Evolutionary conservation across 1,140 invertebrate genomes (phyloP), one percentile per base, ranked within the genome.

Genomic region (Bombus terrestris): DNA sequence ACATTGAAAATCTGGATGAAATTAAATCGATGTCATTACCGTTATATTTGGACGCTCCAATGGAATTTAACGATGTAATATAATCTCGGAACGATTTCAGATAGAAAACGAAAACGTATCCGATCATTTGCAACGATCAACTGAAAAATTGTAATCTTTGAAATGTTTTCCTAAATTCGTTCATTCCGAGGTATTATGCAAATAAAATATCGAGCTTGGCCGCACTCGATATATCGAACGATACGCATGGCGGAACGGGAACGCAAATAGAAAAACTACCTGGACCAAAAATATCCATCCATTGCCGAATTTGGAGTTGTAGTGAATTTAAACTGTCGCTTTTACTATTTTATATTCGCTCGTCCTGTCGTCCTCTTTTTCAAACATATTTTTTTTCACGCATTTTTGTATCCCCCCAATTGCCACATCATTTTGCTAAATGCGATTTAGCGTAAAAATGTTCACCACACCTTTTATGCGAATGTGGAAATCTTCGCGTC

Each of bases 101-200:
- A 9, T 25, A 32, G 41, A 18, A 47, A 43, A 68, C 10, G 77
- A 9, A n/a, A 47, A 10, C 12, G 6, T 22, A 13, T 15, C 47
- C 18, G 28, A 62, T 10, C n/a, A 12, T 39, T 39, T 18, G 47
- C 66, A 62, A 71, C 75, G 12, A 57, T 35, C 37, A 32, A 13
- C 37, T 43, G 66, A 79, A 78, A 83, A 83, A 83, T 69, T 41
- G 82, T 71, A 78, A 69, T 78, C 35, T 41, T 32, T 39, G 28
- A 78, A 83, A 83, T 71, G 37, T 78, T 78, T 83, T 28, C 66
- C 25, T 39, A 43, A 79, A 53, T 79, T 37, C 53, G 74, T 84
- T 79, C 39, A 64, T 79, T 84, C 15, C 9, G n/a, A 10, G 68
- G 64, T 64, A 80, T 73, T 62, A 85, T 80, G 53, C 53, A 80